phyloP scores from a whole-genome alignment of 2,888 invertebrate genomes.

The Troglohyphantes excavatus region DNA sequence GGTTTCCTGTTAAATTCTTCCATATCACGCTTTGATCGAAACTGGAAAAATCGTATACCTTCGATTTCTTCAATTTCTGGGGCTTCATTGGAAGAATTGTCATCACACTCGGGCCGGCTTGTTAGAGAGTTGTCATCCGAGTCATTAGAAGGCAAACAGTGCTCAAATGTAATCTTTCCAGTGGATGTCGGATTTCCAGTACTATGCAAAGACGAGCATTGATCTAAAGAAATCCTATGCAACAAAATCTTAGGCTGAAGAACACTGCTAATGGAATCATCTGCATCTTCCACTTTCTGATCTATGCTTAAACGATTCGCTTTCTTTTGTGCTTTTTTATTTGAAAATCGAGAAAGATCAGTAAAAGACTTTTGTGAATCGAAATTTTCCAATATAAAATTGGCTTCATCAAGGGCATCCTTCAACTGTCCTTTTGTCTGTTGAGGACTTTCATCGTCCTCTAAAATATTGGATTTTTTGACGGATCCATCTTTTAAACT shows the following conservation, averaged over 20 bases:
- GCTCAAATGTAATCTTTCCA: conserved; percentile 31
- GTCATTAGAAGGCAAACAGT: conserved; percentile 23
- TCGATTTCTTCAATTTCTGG: conserved; percentile 80
- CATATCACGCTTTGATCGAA: conserved; percentile 79
- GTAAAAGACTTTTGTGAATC: background rate
- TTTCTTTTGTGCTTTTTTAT: background rate
- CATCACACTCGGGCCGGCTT: conserved; percentile 5
- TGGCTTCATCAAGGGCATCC: background rate
- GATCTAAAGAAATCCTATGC: conserved; percentile 43
- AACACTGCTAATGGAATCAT: background rate
- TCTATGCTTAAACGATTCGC: background rate
- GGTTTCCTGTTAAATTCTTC: conserved; percentile 63
- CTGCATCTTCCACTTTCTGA: background rate
- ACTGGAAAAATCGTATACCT: conserved; percentile 80
- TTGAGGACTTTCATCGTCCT: conserved; percentile 1
- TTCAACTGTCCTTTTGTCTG: background rate
- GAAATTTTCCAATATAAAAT: background rate
- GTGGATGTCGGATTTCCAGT: background rate
- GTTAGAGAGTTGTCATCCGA: conserved; percentile 13
- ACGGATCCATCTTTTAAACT: background rate
- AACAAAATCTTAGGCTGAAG: conserved; percentile 52
- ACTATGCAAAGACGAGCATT: background rate
- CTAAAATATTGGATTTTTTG: background rate
- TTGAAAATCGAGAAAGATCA: background rate
- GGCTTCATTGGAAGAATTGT: conserved; percentile 55